Evolutionary conservation across 2,888 invertebrate genomes (phyloP).

Genomic region (Dryobota labecula): DNA sequence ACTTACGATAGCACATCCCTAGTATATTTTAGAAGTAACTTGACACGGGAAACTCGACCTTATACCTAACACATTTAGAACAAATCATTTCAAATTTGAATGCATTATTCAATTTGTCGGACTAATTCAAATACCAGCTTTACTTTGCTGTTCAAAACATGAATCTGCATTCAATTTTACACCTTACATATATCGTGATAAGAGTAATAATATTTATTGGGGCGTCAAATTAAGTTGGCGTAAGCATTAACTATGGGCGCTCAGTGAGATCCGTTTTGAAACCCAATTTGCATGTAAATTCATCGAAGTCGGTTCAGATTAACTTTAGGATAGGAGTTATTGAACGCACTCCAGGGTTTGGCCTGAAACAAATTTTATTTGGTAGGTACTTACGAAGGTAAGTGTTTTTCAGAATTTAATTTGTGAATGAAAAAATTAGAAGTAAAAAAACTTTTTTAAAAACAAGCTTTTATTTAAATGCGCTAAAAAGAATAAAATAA

Average conservation of each 20-base stretch:
- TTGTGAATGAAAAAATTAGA: constrained; percentile 17
- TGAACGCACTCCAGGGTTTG: constrained; percentile 68
- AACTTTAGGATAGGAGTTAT: constrained; percentile 80
- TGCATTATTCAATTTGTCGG: constrained; percentile 71
- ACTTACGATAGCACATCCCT: constrained; percentile 61
- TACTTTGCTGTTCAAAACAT: constrained; percentile 42
- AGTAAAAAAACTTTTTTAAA: too few relatives aligned
- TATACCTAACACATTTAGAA: constrained; percentile 51
- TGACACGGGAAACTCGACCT: constrained; percentile 59
- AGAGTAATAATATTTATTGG: constrained; percentile 11
- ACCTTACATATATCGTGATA: constrained; percentile 24
- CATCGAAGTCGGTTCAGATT: constrained; percentile 84
- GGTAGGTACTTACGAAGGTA: neutral
- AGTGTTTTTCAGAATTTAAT: constrained; percentile 29
- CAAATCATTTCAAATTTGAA: constrained; percentile 62
- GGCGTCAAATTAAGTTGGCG: constrained; percentile 58
- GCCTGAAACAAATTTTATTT: constrained; percentile 44
- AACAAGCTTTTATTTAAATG: too few relatives aligned
- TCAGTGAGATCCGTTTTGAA: constrained; percentile 83
- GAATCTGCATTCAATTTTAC: constrained; percentile 41
- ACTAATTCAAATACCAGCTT: constrained; percentile 74
- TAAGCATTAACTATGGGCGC: constrained; percentile 82
- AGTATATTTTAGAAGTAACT: constrained; percentile 25
- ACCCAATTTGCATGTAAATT: constrained; percentile 89
- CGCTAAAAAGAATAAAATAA: too few relatives aligned